Conservation (phyloP, 2,888 invertebrate genomes). For the Rambutsinella grinnellia region DNA sequence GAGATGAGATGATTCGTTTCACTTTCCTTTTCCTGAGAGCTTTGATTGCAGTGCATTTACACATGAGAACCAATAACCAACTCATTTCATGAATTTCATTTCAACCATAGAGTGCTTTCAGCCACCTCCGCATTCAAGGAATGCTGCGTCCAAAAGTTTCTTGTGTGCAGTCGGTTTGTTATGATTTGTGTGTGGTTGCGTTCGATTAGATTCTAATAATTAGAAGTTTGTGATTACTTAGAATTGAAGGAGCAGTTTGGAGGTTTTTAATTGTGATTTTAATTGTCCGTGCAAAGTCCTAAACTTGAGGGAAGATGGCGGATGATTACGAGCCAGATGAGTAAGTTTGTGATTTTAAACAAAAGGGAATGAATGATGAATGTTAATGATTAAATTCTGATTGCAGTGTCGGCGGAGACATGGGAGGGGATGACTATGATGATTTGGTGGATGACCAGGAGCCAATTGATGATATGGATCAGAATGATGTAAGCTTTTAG, state of each 20-base stretch:
- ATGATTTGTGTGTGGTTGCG: too few relatives aligned
- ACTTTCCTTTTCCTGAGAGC: too few relatives aligned
- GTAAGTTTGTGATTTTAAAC: slow-evolving; percentile 71
- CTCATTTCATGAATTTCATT: too few relatives aligned
- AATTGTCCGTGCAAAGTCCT: background rate
- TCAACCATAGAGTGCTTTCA: too few relatives aligned
- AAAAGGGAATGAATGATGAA: background rate
- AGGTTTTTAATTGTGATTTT: background rate
- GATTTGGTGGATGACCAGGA: slow-evolving; percentile 88
- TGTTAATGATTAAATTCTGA: background rate
- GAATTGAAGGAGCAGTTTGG: background rate
- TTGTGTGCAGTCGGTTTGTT: too few relatives aligned
- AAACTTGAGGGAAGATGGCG: slow-evolving; percentile 74
- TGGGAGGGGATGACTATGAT: slow-evolving; percentile 82
- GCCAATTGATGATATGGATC: slow-evolving; percentile 84
- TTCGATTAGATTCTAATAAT: too few relatives aligned
- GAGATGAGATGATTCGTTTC: too few relatives aligned
- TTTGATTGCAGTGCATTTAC: too few relatives aligned
- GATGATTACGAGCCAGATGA: slow-evolving; percentile 89
- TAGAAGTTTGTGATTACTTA: background rate
- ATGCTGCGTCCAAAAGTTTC: too few relatives aligned
- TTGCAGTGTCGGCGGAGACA: slow-evolving; percentile 71
- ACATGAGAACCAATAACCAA: too few relatives aligned
- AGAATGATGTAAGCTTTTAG: slow-evolving; percentile 80
- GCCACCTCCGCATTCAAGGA: too few relatives aligned